Base-by-base conservation (phyloP, 23 tunicate genomes). In the Ciona savignyi region DNA sequence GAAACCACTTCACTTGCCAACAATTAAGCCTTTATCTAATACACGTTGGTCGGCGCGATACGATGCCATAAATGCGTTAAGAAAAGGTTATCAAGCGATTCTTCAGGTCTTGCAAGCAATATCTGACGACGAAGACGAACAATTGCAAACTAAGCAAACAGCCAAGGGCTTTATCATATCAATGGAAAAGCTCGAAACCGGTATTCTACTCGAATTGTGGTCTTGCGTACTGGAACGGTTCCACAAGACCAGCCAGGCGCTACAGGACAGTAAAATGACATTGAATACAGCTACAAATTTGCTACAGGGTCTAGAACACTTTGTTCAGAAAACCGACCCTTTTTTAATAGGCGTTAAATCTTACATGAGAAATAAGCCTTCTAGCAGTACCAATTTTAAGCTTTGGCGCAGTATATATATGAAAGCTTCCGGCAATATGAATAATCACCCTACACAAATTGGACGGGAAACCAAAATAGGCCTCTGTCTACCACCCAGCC, bases 1-100 rank as follows among this genome's bases (percentile, higher is more conserved):
- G 23, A 35, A 74, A 74, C 33, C 78, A 62, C 70, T 62, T 62
- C 78, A 74, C 33, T 74, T 62, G 71, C 78, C 70, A 74, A 74
- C 78, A 74, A 74, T 62, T 29, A 74, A 74, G 78, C 70, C 78
- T 61, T 74, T 74, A 35, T 74, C 78, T 62, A 68, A 74, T 61
- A 74, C 78, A 74, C 71, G 78, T 74, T 74, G 78, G 78, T 34
- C 21, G 49, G 68, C 22, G 71, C 78, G 21, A 26, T 61, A 74
- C 61, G 78, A 61, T 61, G 78, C 32, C n/a, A n/a, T n/a, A n/a
- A n/a, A n/a, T n/a, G n/a, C n/a, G n/a, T n/a, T n/a, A n/a, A n/a
- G n/a, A n/a, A n/a, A n/a, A 74, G 78, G 71, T 74, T 74, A 61
- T 35, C 78, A 74, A 74, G 78, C 78, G 26, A 35, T 74, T 74